Percentiles rank a stretch among this genome's conserved stretches.
phyloP scores from a whole-genome alignment of 2,797 vertebrate species.

The Hydrolagus colliei region DNA sequence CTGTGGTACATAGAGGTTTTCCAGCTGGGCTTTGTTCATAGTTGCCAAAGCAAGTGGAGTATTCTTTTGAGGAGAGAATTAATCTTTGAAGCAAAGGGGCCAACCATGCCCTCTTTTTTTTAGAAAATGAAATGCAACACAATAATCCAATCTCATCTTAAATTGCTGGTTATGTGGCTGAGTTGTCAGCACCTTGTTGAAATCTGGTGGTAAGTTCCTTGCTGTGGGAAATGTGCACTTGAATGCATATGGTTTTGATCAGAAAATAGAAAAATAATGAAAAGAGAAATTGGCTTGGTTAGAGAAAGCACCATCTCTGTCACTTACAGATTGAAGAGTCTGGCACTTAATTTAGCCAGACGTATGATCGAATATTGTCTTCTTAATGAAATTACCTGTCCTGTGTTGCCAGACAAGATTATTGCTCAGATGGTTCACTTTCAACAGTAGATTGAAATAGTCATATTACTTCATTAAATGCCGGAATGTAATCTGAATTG shows the following conservation, averaged over 20 bases:
- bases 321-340: background rate
- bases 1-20: slow-evolving; percentile 1
- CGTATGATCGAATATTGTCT: background rate
- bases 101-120: background rate
- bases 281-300: too few species aligned
- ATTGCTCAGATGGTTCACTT: background rate
- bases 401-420: background rate
- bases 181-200: background rate
- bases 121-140: background rate
- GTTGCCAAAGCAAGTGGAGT: background rate
- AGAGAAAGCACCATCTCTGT: background rate
- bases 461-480: background rate
- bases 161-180: background rate
- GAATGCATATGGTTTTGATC: background rate
- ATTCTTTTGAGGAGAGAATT: slow-evolving; percentile 16
- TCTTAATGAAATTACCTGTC: background rate
- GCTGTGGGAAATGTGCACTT: background rate
- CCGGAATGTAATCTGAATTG: too few species aligned
- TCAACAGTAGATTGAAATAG: background rate
- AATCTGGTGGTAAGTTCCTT: too few species aligned
- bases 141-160: background rate
- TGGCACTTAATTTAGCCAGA: background rate
- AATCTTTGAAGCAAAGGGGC: background rate
- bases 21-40: background rate
- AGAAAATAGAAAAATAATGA: background rate